These are phyloP conservation scores for Hesperophylax magnus DNA, from an alignment of 1,140 invertebrate genomes.

Conservation along the genomic window DNA sequence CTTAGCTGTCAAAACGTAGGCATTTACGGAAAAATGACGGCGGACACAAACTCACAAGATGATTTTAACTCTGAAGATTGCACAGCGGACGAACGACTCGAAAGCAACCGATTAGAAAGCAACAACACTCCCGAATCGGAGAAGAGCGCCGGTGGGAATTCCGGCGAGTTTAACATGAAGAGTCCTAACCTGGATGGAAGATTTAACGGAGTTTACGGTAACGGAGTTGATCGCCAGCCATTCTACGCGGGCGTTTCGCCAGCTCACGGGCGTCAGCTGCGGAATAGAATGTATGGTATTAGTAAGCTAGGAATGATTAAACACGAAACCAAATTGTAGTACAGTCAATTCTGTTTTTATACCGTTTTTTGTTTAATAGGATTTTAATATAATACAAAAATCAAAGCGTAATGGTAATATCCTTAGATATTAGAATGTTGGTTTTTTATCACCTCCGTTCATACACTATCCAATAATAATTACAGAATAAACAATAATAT, in stretches of 20 bases:
- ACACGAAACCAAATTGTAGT: constrained; percentile 59
- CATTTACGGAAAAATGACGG: constrained; percentile 46
- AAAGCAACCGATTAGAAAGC: background rate
- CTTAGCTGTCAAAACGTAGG: constrained; percentile 52
- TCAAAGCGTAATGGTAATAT: too few relatives aligned
- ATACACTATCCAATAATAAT: too few relatives aligned
- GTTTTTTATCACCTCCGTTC: too few relatives aligned
- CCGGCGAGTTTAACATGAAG: background rate
- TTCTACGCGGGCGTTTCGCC: constrained; percentile 55
- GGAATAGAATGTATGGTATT: constrained; percentile 55
- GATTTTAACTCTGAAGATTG: constrained; percentile 26
- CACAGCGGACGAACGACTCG: background rate
- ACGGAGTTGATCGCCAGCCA: constrained; percentile 46
- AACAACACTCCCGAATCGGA: background rate
- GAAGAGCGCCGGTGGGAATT: background rate
- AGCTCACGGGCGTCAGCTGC: constrained; percentile 52
- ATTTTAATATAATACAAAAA: too few relatives aligned
- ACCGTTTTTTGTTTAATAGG: background rate
- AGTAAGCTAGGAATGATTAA: constrained; percentile 54
- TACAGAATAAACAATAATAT: too few relatives aligned
- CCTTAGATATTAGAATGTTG: too few relatives aligned
- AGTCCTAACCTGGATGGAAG: background rate
- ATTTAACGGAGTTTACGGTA: constrained; percentile 30
- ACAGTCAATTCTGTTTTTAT: too few relatives aligned
- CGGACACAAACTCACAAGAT: background rate